Evolutionary conservation across 2,888 invertebrate genomes (phyloP), one percentile per base, ranked within the genome.

Genomic region (Meliscaeva auricollis): DNA sequence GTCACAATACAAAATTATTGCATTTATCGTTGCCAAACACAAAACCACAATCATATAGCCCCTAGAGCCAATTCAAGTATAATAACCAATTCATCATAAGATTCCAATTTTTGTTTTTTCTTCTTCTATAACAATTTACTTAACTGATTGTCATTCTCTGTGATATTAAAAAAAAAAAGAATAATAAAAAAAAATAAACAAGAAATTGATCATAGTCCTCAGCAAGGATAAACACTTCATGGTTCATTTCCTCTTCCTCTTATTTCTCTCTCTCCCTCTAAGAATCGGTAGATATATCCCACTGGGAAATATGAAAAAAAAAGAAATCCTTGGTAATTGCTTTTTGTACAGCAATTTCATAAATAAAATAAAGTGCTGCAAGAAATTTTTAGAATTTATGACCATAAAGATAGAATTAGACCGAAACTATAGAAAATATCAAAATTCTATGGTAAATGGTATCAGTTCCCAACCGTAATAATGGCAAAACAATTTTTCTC

Each of bases 61-160:
- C 54, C 54, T 7, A 6, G 4, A 15, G 15, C 30, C 54, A 54
- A 32, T 54, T 54, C 30, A 54, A 54, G 54, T 32, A 13, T 52
- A 15, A 54, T 32, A 54, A 38, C 54, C 54, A 32, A 54, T 54
- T 54, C 54, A 54, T 54, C 54, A 54, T 32, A 7, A 54, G 15
- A 54, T 38, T 38, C 9, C 7, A 8, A 8, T 35, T 9, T 9
- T 35, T 35, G 9, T 35, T 8, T 8, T 52, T 30, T n/a, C n/a
- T 54, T 15, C 15, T 1, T 15, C n/a, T 3, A 22, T 9, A 38
- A 15, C 15, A 30, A 54, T 32, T 54, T 54, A 54, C 30, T 32
- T 54, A 54, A 54, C 54, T 54, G 30, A 54, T 54, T 54, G 54
- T 54, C 54, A 54, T 32, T 54, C 30, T 30, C 22, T 52, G n/a